Evolutionary conservation across 1,140 invertebrate genomes (phyloP), one percentile per base, ranked within the genome.

Genomic region (Bombus pyrosoma): DNA sequence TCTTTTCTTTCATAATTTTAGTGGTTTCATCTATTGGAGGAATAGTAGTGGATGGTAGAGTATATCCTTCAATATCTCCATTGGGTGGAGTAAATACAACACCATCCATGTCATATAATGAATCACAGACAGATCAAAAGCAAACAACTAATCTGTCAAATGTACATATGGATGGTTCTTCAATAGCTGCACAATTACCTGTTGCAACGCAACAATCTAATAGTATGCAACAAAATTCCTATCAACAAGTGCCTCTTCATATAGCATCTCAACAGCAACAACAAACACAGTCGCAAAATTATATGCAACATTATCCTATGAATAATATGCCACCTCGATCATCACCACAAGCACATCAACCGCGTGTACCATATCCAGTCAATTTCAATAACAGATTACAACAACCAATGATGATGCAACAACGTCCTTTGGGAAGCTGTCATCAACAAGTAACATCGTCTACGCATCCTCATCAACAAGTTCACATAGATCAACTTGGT

Each of bases 1-100:
- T 78, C 22, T 68, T 74, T 85, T 80, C 47, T 53, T 53, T 53
- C 1, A 8, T 86, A 41, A 47, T 94, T 93, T 80, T 91, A 97
- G 97, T 97, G 53, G 96, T 97, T 85, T 96, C 97, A 59, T 96
- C 96, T 28, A 96, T 98, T 89, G 97, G 97, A 73, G 96, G 96
- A 71, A 97, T 98, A 86, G 96, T 97, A 3, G 97, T 98, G 28
- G 97, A 98, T 95, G 97, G 97, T 66, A 96, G 97, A 92, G 96
- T 96, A 78, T 96, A 96, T 93, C 95, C 95, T 71, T 95, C 94
- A 5, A 87, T 91, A n/a, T 95, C 95, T 22, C 95, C 95, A 9
- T 86, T 93, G 0, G 93, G 94, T 9, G 92, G 92, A 82, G 91
- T 94, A 86, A 94, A 92, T 80, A 91, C 94, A 53, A 91, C 94